A percentile compares a stretch with the other conserved stretches of the same genome.
phyloP scores from a whole-genome alignment of 2,888 invertebrate genomes.

The Perizoma flavofasciatum region DNA sequence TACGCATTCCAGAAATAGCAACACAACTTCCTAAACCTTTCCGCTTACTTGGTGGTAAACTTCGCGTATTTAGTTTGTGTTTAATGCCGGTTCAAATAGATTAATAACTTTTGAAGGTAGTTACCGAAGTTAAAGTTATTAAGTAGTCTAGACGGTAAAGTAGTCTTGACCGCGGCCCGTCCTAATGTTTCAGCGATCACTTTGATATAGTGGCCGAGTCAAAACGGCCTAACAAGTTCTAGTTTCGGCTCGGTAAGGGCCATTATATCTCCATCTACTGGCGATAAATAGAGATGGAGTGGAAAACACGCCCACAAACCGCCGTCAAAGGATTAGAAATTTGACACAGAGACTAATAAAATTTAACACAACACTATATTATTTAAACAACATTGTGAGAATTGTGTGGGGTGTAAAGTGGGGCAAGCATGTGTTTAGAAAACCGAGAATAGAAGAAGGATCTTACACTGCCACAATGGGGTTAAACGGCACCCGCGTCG shows the following conservation, averaged over 20 bases:
- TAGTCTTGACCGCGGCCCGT: constrained; percentile 55
- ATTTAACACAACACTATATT: constrained; percentile 23
- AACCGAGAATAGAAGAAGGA: neutral
- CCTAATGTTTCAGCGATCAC: constrained; percentile 64
- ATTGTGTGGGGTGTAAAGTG: neutral
- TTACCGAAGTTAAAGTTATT: constrained; percentile 50
- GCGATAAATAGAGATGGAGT: constrained; percentile 54
- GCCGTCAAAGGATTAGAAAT: constrained; percentile 51
- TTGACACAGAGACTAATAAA: constrained; percentile 43
- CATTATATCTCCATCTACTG: constrained; percentile 55
- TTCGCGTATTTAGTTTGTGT: constrained; percentile 15
- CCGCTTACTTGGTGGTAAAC: constrained; percentile 34
- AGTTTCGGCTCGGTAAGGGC: constrained; percentile 48
- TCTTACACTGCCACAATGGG: constrained; percentile 32
- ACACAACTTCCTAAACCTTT: constrained; percentile 49
- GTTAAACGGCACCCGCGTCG: constrained; percentile 23
- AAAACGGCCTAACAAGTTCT: constrained; percentile 52
- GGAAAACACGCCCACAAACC: constrained; percentile 46
- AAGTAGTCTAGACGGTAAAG: constrained; percentile 61
- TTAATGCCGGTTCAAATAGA: constrained; percentile 22
- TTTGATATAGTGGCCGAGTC: constrained; percentile 60
- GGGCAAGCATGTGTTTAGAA: neutral
- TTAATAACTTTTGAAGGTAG: constrained; percentile 37
- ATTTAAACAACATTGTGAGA: constrained; percentile 29
- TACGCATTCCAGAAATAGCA: constrained; percentile 60